These are phyloP conservation scores for Heloderma charlesbogerti DNA, from an alignment of 2,113 vertebrate genomes.

Conservation along the genomic window DNA sequence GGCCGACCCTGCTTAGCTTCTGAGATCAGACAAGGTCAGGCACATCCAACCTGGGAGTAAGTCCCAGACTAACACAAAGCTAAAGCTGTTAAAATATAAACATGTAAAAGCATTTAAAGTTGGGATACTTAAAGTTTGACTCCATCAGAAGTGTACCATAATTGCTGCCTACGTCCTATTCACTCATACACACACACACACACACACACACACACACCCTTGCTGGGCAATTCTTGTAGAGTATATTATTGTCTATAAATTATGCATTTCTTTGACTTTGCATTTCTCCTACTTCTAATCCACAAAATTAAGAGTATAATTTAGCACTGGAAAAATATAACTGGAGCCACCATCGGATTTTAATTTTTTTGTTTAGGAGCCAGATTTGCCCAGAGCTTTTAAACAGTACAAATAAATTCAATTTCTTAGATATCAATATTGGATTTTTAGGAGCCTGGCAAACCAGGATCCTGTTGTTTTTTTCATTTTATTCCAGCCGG, in stretches of 20 bases:
- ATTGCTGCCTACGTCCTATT: not conserved
- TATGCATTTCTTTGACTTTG: not conserved
- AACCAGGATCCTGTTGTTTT: not conserved
- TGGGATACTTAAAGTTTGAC: constrained; percentile 1
- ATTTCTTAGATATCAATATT: not conserved
- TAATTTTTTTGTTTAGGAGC: not conserved
- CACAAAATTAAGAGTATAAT: not conserved
- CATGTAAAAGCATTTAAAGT: constrained; percentile 2
- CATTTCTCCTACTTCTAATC: constrained; percentile 25
- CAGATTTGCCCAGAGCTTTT: not conserved
- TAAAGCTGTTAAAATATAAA: not conserved
- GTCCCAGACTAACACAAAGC: constrained; percentile 11
- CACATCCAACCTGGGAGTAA: no score
- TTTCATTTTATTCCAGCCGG: not conserved
- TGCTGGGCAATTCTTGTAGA: not conserved
- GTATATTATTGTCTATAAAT: constrained; percentile 11
- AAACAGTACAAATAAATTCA: not conserved
- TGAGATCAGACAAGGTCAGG: no score
- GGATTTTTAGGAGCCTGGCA: not conserved
- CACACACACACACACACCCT: not conserved
- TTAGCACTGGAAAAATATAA: not conserved
- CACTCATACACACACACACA: not conserved
- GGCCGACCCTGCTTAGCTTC: no score
- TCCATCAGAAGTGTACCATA: not conserved
- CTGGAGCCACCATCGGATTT: not conserved